These are phyloP conservation scores for Caiman crocodilus DNA, from an alignment of 2,797 vertebrate genomes.

Conservation along the genomic window DNA sequence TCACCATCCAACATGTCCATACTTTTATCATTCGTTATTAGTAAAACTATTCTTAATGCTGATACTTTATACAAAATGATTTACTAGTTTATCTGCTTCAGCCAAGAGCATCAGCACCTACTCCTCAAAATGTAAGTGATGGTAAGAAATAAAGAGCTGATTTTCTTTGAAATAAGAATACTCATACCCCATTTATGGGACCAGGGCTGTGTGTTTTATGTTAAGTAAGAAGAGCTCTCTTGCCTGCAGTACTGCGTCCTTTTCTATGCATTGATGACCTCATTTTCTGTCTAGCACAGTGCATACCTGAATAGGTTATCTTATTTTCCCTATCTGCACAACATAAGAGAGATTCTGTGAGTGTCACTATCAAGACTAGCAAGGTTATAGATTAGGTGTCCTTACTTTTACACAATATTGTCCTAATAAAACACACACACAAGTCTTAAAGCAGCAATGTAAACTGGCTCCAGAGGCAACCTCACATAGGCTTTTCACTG, in stretches of 20 bases:
- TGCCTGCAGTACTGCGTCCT: not conserved
- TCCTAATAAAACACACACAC: not conserved
- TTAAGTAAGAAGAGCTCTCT: not conserved
- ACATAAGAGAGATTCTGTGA: not conserved
- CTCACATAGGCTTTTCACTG: not conserved
- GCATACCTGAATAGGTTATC: accelerated
- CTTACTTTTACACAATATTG: not conserved
- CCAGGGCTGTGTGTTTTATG: not conserved
- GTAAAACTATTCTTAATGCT: not conserved
- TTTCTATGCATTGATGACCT: not conserved
- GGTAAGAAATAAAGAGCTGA: conserved; percentile 12
- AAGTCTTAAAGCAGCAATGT: not conserved
- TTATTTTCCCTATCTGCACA: not conserved
- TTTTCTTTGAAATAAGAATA: not conserved
- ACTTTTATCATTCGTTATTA: not conserved
- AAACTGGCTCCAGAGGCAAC: not conserved
- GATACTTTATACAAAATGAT: conserved; percentile 10
- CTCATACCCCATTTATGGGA: conserved; percentile 26
- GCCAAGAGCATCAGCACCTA: not conserved
- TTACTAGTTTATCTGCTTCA: not conserved
- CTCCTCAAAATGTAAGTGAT: conserved; percentile 42
- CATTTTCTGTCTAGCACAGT: not conserved
- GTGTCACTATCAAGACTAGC: not conserved
- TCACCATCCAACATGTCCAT: not conserved
- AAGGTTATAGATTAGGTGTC: not conserved